These are phyloP conservation scores for Thunnus maccoyii DNA, from an alignment of 2,113 vertebrate species.

Conservation along the genomic window DNA sequence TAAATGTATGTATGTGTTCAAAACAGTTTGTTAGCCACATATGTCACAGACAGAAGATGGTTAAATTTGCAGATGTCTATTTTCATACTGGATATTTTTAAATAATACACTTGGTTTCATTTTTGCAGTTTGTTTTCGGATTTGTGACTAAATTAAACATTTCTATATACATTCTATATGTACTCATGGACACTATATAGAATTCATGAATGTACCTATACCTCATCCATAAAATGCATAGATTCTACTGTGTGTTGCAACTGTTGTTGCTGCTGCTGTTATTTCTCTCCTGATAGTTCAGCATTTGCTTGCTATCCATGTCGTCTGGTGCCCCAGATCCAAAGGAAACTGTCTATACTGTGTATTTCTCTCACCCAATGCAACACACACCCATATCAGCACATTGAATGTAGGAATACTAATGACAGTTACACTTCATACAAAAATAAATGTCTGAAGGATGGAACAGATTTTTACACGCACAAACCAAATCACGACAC, in stretches of 20 bases:
- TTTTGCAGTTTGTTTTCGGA: too few relatives aligned
- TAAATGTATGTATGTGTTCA: too few relatives aligned
- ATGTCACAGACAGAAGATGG: too few relatives aligned
- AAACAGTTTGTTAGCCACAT: too few relatives aligned
- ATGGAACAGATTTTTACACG: background rate
- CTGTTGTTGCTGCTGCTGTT: too few relatives aligned
- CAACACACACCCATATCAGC: slow-evolving; percentile 12
- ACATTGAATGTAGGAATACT: slow-evolving; percentile 3
- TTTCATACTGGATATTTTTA: background rate
- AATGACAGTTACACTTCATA: background rate
- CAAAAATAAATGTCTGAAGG: background rate
- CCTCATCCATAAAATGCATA: too few relatives aligned
- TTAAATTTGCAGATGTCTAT: too few relatives aligned
- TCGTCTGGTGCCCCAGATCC: slow-evolving; percentile 8
- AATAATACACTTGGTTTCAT: too few relatives aligned
- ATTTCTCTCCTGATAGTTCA: slow-evolving; percentile 8
- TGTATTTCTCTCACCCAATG: background rate
- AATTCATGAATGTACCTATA: background rate
- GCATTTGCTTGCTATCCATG: slow-evolving; percentile 18
- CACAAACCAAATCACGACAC: background rate
- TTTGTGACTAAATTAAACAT: background rate
- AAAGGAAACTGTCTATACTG: background rate
- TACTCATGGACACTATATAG: background rate
- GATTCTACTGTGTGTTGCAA: too few relatives aligned
- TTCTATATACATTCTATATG: background rate